phyloP scores from a whole-genome alignment of 2,113 vertebrate genomes.

The Pachyramphus minor region DNA sequence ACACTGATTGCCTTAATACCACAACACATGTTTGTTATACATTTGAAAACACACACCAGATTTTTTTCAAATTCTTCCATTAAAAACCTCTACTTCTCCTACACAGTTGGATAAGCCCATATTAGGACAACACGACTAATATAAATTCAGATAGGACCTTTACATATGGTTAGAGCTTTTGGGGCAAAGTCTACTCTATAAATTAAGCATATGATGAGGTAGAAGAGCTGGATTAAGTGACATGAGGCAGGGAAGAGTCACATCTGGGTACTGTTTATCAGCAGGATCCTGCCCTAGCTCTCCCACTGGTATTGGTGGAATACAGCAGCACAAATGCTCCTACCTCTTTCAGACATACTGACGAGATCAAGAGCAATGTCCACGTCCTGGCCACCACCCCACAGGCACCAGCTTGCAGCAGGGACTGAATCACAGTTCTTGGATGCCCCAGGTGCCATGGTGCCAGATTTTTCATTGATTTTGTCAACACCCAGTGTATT shows the following conservation, averaged over 20 bases:
- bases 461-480: background rate
- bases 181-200: background rate
- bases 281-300: background rate
- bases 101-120: background rate
- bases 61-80: background rate
- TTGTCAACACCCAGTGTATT: background rate
- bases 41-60: background rate
- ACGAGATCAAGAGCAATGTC: background rate
- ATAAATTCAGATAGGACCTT: background rate
- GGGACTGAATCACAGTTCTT: background rate
- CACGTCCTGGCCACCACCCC: background rate
- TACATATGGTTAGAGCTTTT: background rate
- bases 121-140: background rate
- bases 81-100: background rate
- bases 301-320: background rate
- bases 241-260: background rate
- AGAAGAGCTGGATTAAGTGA: background rate
- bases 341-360: background rate
- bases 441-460: background rate
- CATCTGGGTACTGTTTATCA: background rate
- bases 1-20: background rate
- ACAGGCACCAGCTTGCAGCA: background rate
- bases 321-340: background rate
- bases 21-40: background rate
- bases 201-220: fast-evolving